Percentiles rank a stretch among this genome's conserved stretches.
These are phyloP conservation scores for Eleutherodactylus coqui DNA, from an alignment of 2,797 vertebrate species.

Conservation along the genomic window DNA sequence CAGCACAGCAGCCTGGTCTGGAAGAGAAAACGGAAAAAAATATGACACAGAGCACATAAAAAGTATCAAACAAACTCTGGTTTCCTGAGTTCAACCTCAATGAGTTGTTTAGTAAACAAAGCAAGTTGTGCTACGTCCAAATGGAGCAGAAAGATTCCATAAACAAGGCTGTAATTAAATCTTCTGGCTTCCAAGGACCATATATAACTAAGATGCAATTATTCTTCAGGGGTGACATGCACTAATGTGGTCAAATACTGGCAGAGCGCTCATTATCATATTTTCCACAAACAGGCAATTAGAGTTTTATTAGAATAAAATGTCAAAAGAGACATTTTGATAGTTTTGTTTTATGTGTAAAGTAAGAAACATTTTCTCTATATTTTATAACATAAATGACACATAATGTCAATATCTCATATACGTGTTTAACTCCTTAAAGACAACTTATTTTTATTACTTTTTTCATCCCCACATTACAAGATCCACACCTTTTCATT, in stretches of 20 bases:
- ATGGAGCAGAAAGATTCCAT: neutral
- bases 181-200: neutral
- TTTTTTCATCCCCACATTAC: no score
- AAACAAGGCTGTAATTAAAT: slow-evolving; percentile 25
- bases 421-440: no score
- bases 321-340: neutral
- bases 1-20: slow-evolving; percentile 94
- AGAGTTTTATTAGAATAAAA: neutral
- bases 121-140: neutral
- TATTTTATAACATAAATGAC: neutral
- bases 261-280: slow-evolving; percentile 4
- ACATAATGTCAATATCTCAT: neutral
- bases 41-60: neutral
- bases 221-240: neutral
- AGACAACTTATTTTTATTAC: no score
- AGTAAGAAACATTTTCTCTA: neutral
- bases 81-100: slow-evolving; percentile 20
- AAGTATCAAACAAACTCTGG: neutral
- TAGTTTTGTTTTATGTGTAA: slow-evolving; percentile 11
- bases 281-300: neutral
- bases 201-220: neutral
- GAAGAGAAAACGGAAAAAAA: slow-evolving; percentile 62
- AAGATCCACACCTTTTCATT: no score
- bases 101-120: slow-evolving; percentile 18
- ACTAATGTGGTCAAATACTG: slow-evolving; percentile 11